Percentiles rank a stretch among this genome's conserved stretches.
Evolutionary conservation across 30 jellyfish, hydroid and myxozoan species (phyloP).

Genomic region (Aurelia sp.): DNA sequence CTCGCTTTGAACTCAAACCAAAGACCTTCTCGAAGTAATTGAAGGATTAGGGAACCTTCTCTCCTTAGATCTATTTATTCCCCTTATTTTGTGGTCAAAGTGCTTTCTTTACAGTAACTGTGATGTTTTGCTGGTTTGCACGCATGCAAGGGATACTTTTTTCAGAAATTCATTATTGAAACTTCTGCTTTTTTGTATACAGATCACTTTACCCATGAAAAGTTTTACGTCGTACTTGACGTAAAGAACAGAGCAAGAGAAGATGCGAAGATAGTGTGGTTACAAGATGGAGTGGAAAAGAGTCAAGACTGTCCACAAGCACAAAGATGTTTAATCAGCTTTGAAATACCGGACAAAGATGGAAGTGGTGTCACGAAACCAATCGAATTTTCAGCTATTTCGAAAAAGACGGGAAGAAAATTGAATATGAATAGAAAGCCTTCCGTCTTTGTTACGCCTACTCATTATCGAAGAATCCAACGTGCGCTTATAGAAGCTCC

Average conservation of each 20-base stretch:
- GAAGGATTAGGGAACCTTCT: too few species aligned
- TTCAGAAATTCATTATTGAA: too few species aligned
- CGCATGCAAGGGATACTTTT: too few species aligned
- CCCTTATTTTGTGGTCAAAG: too few species aligned
- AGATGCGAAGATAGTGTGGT: slow-evolving; percentile 11
- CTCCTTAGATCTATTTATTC: too few species aligned
- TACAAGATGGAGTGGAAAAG: not conserved
- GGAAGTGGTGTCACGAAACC: not conserved
- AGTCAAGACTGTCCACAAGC: slow-evolving; percentile 10
- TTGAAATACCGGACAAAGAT: not conserved
- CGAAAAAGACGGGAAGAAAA: slow-evolving; percentile 1
- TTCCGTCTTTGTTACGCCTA: not conserved
- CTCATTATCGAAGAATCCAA: not conserved
- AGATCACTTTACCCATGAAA: not conserved
- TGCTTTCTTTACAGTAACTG: too few species aligned
- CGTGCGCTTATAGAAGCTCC: slow-evolving; percentile 4
- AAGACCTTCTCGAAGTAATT: too few species aligned
- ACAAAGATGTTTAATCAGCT: slow-evolving; percentile 2
- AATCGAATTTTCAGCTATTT: not conserved
- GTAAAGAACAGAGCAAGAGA: slow-evolving; percentile 27
- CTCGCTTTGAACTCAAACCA: too few species aligned
- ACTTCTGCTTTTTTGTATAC: not conserved
- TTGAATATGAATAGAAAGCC: not conserved
- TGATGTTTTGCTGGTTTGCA: too few species aligned
- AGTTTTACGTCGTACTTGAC: slow-evolving; percentile 1